Base-by-base conservation (phyloP, 1,140 invertebrate species). In the Andrena cerasifolii region DNA sequence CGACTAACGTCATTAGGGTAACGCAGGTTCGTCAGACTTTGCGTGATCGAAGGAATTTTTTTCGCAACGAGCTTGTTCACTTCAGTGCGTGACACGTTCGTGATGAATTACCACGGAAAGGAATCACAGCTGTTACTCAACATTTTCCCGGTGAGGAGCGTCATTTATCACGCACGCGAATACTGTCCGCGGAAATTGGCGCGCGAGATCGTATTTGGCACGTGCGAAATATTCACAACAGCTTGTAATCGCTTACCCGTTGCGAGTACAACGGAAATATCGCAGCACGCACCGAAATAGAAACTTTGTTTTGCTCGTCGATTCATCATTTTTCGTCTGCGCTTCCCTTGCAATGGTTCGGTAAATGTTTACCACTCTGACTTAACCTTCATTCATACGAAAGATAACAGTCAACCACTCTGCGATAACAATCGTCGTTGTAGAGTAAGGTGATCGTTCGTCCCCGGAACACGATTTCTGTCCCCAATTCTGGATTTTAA, bases 1-100 rank as follows among this genome's bases (percentile, higher is more conserved):
- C 72, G 72, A 54, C 49, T 67, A 67, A 54, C 24, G 72, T 75
- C 62, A 65, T 45, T 75, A 45, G 14, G 61, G 31, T 49, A 63
- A 28, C 71, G 47, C 26, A 49, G 7, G 16, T 62, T 21, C 5
- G 24, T 21, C 26, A 31, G 31, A 49, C 33, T 72, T 72, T 16
- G 43, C 43, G 28, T 36, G 24, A 21, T 72, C 21, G 43, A 26
- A 12, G 6, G 0, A 21, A 28, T 3, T 16, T 63, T 18, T 45
- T 62, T 36, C 45, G 16, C 14, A 18, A 62, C 16, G 18, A 51
- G 36, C 10, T 51, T 36, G 2, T 3, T 40, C n/a, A n/a, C n/a
- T n/a, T n/a, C n/a, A n/a, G 2, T 36, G 4, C 43, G 16, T 24
- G 1, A 26, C 24, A 3, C 4, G 5, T 75, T 40, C 62, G 33